A percentile compares a stretch with the other conserved stretches of the same genome.
These are phyloP conservation scores for Oncorhynchus keta DNA, from an alignment of 2,113 vertebrate genomes.

Conservation along the genomic window DNA sequence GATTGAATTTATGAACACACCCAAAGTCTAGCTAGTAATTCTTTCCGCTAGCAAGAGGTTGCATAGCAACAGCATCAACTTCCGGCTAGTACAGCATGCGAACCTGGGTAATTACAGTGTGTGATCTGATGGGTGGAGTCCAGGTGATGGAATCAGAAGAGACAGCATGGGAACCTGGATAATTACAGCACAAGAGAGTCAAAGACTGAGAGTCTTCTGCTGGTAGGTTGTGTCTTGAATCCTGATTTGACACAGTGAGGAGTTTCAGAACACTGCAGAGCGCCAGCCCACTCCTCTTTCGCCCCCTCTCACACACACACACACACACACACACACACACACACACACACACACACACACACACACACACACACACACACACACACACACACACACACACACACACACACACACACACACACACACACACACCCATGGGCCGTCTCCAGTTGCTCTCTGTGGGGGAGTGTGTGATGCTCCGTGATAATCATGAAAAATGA, in stretches of 20 bases:
- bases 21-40: too few species aligned
- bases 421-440: background rate
- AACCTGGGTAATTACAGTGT: background rate
- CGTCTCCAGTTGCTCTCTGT: background rate
- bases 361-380: background rate
- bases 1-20: too few species aligned
- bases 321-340: background rate
- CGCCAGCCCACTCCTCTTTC: background rate
- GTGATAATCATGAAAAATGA: conserved; percentile 3
- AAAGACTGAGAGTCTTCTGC: background rate
- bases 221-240: background rate
- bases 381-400: background rate
- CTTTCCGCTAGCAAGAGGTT: too few species aligned
- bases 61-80: too few species aligned
- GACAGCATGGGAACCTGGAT: background rate
- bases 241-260: conserved; percentile 9
- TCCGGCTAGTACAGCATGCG: background rate
- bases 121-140: background rate
- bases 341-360: background rate
- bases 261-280: conserved; percentile 9
- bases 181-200: background rate
- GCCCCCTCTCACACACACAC: background rate
- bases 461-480: conserved; percentile 9
- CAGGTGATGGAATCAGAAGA: background rate
- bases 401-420: background rate